A percentile compares a stretch with the other conserved stretches of the same genome.
Evolutionary conservation across 2,888 invertebrate genomes (phyloP).

Genomic region (Synanthedon tipuliformis): DNA sequence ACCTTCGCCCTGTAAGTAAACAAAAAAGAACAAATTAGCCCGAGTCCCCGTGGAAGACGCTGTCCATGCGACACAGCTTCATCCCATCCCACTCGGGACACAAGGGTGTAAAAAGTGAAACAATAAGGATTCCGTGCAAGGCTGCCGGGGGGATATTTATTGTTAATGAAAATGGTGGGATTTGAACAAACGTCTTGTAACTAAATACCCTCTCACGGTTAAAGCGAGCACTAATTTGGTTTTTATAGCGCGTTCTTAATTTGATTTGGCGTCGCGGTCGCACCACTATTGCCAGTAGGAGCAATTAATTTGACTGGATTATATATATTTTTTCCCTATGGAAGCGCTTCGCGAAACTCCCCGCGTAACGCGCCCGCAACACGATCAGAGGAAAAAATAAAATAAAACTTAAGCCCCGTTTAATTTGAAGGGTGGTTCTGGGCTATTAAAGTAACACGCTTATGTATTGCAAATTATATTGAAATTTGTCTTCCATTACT

Average conservation of each 20-base stretch:
- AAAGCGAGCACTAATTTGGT: conserved; percentile 72
- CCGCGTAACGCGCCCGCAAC: conserved; percentile 36
- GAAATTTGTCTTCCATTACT: conserved; percentile 72
- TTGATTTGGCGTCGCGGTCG: conserved; percentile 70
- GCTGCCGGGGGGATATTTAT: conserved; percentile 67
- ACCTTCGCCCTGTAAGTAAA: conserved; percentile 57
- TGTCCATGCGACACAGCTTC: conserved; percentile 31
- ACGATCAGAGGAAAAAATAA: conserved; percentile 65
- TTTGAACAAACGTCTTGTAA: conserved; percentile 72
- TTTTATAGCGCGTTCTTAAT: conserved; percentile 71
- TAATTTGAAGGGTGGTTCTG: conserved; percentile 72
- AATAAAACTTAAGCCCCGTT: conserved; percentile 71
- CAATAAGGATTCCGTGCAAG: conserved; percentile 65
- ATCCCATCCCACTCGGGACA: conserved; percentile 47
- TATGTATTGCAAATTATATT: conserved; percentile 73
- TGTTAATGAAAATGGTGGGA: conserved; percentile 71
- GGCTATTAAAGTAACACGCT: conserved; percentile 73
- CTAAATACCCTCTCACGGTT: conserved; percentile 70
- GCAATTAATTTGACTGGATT: conserved; percentile 71
- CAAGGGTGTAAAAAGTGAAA: conserved; percentile 71
- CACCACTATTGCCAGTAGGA: conserved; percentile 65
- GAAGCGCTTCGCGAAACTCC: conserved; percentile 24
- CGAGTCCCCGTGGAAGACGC: conserved; percentile 46
- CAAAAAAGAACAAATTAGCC: conserved; percentile 67
- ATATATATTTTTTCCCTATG: conserved; percentile 46